Evolutionary conservation across 2,888 invertebrate species (phyloP).

Genomic region (Tyria jacobaeae): DNA sequence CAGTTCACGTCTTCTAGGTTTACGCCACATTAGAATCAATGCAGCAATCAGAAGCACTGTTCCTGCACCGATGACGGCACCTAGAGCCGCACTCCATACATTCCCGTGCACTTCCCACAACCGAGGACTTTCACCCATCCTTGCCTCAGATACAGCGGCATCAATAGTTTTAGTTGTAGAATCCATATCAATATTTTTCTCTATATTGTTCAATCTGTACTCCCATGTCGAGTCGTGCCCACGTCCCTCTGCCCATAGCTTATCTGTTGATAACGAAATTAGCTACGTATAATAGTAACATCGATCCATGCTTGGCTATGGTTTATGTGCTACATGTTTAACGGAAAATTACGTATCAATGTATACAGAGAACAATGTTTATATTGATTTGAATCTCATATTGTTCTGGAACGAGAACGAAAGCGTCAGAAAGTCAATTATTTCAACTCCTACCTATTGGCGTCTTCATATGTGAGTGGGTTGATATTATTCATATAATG

Average conservation of each 20-base stretch:
- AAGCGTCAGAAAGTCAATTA: neutral
- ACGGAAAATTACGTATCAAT: slow-evolving; percentile 27
- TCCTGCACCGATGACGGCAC: slow-evolving; percentile 75
- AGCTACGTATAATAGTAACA: slow-evolving; percentile 71
- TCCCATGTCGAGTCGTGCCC: slow-evolving; percentile 67
- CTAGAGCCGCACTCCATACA: slow-evolving; percentile 75
- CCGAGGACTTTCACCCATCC: slow-evolving; percentile 35
- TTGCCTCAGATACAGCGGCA: slow-evolving; percentile 54
- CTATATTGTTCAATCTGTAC: slow-evolving; percentile 49
- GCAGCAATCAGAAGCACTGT: slow-evolving; percentile 73
- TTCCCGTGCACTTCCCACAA: slow-evolving; percentile 59
- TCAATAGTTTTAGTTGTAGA: slow-evolving; percentile 37
- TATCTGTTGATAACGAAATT: slow-evolving; percentile 83
- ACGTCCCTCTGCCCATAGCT: slow-evolving; percentile 72
- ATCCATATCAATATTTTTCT: slow-evolving; percentile 40
- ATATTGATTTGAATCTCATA: neutral
- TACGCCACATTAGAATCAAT: slow-evolving; percentile 68
- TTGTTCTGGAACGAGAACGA: neutral
- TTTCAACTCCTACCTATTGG: neutral
- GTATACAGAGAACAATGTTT: neutral
- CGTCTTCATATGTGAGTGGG: neutral
- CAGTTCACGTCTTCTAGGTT: slow-evolving; percentile 64
- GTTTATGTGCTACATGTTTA: slow-evolving; percentile 37
- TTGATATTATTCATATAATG: neutral
- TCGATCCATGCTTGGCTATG: slow-evolving; percentile 67